Evolutionary conservation across 2,888 invertebrate species (phyloP).

Genomic region (Chloroclysta siterata): DNA sequence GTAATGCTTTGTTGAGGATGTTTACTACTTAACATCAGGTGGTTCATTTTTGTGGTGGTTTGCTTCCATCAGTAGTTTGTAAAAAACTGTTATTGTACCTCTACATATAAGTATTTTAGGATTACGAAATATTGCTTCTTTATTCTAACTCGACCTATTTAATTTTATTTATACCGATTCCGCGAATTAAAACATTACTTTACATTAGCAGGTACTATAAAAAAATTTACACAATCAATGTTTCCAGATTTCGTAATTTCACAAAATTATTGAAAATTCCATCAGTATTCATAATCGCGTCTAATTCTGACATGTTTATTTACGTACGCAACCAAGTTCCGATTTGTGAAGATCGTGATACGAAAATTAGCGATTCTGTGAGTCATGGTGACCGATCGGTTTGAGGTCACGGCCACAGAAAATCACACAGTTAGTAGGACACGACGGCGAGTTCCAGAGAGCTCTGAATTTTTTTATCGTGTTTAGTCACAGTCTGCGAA

Average conservation of each 20-base stretch:
- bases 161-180: too few relatives aligned
- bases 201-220: too few relatives aligned
- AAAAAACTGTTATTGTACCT: too few relatives aligned
- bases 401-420: constrained; percentile 34
- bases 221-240: neutral
- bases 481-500: too few relatives aligned
- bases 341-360: constrained; percentile 51
- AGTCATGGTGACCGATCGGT: constrained; percentile 51
- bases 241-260: neutral
- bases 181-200: too few relatives aligned
- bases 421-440: constrained; percentile 15
- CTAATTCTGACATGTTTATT: constrained; percentile 40
- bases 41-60: too few relatives aligned
- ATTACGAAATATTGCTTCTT: too few relatives aligned
- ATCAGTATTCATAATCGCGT: constrained; percentile 29
- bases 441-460: constrained; percentile 12
- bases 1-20: too few relatives aligned
- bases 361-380: constrained; percentile 45
- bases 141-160: too few relatives aligned
- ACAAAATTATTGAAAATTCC: neutral
- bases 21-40: too few relatives aligned
- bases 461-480: neutral
- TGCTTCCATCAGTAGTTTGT: too few relatives aligned
- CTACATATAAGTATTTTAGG: too few relatives aligned
- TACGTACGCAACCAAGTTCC: constrained; percentile 44